Evolutionary conservation across 2,888 invertebrate species (phyloP).

Genomic region (Zeuzera pyrina): DNA sequence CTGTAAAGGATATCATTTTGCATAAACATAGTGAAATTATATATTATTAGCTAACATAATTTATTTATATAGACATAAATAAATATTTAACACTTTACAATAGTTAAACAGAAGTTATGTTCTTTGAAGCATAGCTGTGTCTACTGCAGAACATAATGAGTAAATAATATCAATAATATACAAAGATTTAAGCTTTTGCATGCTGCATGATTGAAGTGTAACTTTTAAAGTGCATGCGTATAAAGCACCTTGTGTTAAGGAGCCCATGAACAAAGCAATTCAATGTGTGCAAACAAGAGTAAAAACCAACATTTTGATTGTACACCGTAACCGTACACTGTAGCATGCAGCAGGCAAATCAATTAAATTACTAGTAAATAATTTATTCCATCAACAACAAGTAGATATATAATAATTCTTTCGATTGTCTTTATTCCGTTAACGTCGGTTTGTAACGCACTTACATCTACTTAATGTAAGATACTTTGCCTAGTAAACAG

Average conservation of each 20-base stretch:
- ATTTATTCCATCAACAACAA: too few relatives aligned
- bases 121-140: constrained; percentile 27
- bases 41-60: background rate
- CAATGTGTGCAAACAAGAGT: constrained; percentile 38
- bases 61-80: too few relatives aligned
- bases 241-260: constrained; percentile 32
- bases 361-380: constrained; percentile 24
- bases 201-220: constrained; percentile 61
- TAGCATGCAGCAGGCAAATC: constrained; percentile 70
- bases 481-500: too few relatives aligned
- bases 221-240: constrained; percentile 43
- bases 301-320: constrained; percentile 23
- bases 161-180: constrained; percentile 26
- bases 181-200: constrained; percentile 65
- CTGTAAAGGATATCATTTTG: too few relatives aligned
- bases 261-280: constrained; percentile 35
- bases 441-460: too few relatives aligned
- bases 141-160: constrained; percentile 25
- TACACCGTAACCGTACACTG: constrained; percentile 35
- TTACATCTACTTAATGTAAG: too few relatives aligned
- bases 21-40: too few relatives aligned
- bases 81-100: constrained; percentile 19
- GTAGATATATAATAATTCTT: too few relatives aligned
- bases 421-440: too few relatives aligned
- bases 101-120: constrained; percentile 22